phyloP scores from a whole-genome alignment of 23 tunicate species.

The Botrylloides violaceus region DNA sequence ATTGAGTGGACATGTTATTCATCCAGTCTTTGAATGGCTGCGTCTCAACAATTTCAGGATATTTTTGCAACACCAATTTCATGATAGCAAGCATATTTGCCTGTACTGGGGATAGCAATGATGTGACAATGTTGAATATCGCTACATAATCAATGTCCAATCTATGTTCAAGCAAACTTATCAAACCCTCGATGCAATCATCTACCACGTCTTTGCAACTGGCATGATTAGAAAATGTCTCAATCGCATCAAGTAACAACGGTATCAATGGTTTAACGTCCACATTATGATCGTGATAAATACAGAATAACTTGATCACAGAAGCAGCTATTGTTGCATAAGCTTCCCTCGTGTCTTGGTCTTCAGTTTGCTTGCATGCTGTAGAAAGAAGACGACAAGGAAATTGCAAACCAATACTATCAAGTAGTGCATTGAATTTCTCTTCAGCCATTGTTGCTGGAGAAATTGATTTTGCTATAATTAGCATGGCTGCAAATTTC shows the following conservation, averaged over 20 bases:
- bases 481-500: slow-evolving; percentile 71
- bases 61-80: neutral
- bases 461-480: slow-evolving; percentile 36
- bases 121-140: neutral
- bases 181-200: slow-evolving; percentile 42
- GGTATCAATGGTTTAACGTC: slow-evolving; percentile 29
- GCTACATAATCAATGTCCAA: neutral
- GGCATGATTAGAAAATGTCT: neutral
- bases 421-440: slow-evolving; percentile 28
- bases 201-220: neutral
- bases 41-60: neutral
- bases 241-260: slow-evolving; percentile 16
- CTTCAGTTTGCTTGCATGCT: slow-evolving; percentile 13
- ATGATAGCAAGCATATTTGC: neutral
- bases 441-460: slow-evolving; percentile 25
- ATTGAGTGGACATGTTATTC: neutral
- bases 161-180: neutral
- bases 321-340: slow-evolving; percentile 31
- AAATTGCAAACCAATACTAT: slow-evolving; percentile 56
- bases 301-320: slow-evolving; percentile 34
- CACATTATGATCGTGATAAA: slow-evolving; percentile 9
- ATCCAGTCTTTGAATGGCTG: neutral
- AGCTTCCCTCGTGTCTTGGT: neutral
- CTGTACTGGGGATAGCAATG: neutral
- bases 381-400: slow-evolving; percentile 32